Evolutionary conservation across 2,888 invertebrate genomes (phyloP).

Genomic region (Amphipyra berbera): DNA sequence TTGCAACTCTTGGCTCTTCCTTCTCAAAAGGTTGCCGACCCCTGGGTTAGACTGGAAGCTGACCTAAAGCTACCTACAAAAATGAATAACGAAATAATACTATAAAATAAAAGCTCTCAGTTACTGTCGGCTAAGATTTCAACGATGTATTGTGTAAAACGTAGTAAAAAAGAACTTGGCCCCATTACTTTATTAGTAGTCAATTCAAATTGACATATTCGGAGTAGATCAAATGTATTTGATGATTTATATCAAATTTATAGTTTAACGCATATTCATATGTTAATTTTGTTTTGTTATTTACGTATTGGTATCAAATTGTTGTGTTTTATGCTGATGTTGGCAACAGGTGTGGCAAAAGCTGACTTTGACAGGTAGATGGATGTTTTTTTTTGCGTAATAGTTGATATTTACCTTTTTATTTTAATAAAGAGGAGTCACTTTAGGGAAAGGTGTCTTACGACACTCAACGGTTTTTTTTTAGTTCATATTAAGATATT

Average conservation of each 20-base stretch:
- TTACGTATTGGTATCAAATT: conserved; percentile 4
- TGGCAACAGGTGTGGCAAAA: conserved; percentile 8
- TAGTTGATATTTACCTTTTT: no score
- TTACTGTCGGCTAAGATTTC: neutral
- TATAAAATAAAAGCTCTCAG: neutral
- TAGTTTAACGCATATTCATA: conserved; percentile 36
- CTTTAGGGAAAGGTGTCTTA: no score
- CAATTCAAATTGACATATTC: conserved; percentile 50
- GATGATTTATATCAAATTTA: conserved; percentile 46
- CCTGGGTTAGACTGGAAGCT: no score
- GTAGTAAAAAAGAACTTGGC: conserved; percentile 42
- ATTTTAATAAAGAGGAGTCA: no score
- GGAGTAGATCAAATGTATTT: conserved; percentile 38
- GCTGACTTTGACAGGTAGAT: neutral
- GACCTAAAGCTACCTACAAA: no score
- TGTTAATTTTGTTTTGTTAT: conserved; percentile 49
- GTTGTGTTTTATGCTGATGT: conserved; percentile 5
- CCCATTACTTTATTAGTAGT: conserved; percentile 24
- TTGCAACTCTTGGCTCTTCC: no score
- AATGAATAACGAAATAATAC: no score
- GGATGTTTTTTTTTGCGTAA: neutral
- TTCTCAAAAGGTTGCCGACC: no score
- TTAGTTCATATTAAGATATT: no score
- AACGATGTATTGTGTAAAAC: conserved; percentile 37
- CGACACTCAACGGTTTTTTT: no score